Evolutionary conservation across 2,888 invertebrate genomes (phyloP), one percentile per base, ranked within the genome.

Genomic region (Itoplectis maculator): DNA sequence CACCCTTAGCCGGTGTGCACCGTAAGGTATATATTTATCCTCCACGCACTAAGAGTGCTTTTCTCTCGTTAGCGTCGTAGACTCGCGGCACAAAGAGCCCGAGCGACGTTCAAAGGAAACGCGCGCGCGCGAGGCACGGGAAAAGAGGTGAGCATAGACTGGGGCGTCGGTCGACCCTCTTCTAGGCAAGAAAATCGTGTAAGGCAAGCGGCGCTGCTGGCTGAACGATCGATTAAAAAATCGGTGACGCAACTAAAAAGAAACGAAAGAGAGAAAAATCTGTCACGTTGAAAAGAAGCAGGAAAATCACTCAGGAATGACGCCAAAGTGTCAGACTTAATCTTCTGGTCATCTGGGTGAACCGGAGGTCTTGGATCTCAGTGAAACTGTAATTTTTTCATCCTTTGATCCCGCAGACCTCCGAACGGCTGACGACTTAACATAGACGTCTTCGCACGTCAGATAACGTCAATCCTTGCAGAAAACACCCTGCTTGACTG

Each of bases 1-100:
- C 77, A 80, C 73, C 79, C 80, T 83, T 77, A 82, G 76, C 51
- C 68, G 35, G 70, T 66, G 56, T 65, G 54, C 68, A 68, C 47
- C 51, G 47, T 72, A 54, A 79, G 68, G 72, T 69, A 66, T 82
- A 82, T 82, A 82, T 82, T 82, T 82, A 76, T 79, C 63, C 63
- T 82, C 45, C 61, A 76, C 79, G 82, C 79, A 75, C 76, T 35
- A 29, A 63, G 79, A 80, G 82, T 69, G 82, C 76, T 77, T 83
- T 83, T 65, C 73, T 77, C 82, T 83, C 82, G 82, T 83, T 83
- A 83, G 79, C 73, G 35, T 77, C 76, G 75, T 69, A 69, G 76
- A 69, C 68, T 61, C 65, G 15, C 7, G 18, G 45, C 61, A 78
- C 69, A 79, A 70, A 79, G 65, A 65, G 54, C 54, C n/a, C 37